These are phyloP conservation scores for Pollenia labialis DNA, from an alignment of 2,888 invertebrate genomes.

Conservation along the genomic window DNA sequence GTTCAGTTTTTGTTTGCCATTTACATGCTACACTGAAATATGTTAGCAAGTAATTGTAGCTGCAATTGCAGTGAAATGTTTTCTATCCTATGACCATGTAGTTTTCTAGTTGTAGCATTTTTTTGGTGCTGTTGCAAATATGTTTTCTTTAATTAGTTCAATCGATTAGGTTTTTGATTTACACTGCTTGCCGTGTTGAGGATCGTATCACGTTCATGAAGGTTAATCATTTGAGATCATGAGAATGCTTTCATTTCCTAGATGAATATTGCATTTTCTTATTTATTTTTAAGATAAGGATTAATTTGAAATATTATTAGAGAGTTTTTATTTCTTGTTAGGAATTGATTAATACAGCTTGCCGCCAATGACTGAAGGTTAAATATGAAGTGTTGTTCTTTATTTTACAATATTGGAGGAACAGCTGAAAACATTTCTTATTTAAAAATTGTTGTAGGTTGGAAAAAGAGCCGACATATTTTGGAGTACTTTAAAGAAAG, in stretches of 20 bases:
- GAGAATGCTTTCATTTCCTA: conserved; percentile 50
- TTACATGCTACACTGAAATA: background rate
- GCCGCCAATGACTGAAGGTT: background rate
- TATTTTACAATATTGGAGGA: background rate
- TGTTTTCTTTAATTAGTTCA: conserved; percentile 81
- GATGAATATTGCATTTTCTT: background rate
- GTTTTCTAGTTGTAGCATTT: conserved; percentile 29
- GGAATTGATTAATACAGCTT: background rate
- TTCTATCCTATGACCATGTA: conserved; percentile 8
- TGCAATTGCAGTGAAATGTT: conserved; percentile 26
- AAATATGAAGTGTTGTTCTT: background rate
- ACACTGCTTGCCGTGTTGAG: conserved; percentile 66
- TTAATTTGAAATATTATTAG: background rate
- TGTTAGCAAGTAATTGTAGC: background rate
- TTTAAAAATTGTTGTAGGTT: too few relatives aligned
- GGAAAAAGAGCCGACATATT: too few relatives aligned
- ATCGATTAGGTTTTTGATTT: conserved; percentile 82
- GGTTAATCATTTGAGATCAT: conserved; percentile 70
- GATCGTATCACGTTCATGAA: conserved; percentile 59
- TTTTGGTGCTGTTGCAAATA: conserved; percentile 45
- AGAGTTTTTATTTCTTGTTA: background rate
- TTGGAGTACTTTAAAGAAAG: too few relatives aligned
- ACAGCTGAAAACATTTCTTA: too few relatives aligned
- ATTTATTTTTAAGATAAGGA: background rate
- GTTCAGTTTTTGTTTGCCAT: background rate